Percentiles rank a stretch among this genome's conserved stretches.
Conservation (phyloP, 2,113 vertebrate genomes). For the Rhynchomys soricoides region DNA sequence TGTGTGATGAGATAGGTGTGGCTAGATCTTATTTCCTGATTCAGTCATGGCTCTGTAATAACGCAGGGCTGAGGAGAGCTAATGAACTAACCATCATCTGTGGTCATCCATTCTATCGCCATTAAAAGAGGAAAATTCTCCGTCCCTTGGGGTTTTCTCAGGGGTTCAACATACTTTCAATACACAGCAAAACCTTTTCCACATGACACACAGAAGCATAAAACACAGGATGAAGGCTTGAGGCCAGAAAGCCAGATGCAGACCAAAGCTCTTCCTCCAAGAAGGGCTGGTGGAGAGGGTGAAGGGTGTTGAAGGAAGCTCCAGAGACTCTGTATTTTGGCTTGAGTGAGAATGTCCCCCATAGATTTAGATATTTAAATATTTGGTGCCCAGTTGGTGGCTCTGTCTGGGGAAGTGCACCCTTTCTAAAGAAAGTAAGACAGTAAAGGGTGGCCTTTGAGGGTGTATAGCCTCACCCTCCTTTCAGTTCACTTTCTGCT, state of each 20-base stretch:
- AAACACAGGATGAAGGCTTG: background rate
- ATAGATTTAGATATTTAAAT: background rate
- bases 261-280: background rate
- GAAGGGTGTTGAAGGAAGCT: background rate
- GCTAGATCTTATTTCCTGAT: background rate
- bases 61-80: background rate
- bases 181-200: background rate
- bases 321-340: background rate
- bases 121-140: background rate
- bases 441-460: background rate
- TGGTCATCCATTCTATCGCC: background rate
- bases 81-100: background rate
- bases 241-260: no score
- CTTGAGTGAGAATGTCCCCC: background rate
- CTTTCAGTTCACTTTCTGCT: background rate
- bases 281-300: accelerated
- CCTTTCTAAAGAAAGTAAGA: background rate
- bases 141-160: background rate
- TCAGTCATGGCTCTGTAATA: no score
- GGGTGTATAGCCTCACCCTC: background rate
- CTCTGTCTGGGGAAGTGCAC: background rate
- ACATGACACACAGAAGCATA: background rate
- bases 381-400: no score
- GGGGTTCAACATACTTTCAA: background rate
- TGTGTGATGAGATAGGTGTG: background rate